A percentile compares a stretch with the other conserved stretches of the same genome.
Evolutionary conservation across 2,888 invertebrate species (phyloP).

Genomic region (Odontocolon sp.): DNA sequence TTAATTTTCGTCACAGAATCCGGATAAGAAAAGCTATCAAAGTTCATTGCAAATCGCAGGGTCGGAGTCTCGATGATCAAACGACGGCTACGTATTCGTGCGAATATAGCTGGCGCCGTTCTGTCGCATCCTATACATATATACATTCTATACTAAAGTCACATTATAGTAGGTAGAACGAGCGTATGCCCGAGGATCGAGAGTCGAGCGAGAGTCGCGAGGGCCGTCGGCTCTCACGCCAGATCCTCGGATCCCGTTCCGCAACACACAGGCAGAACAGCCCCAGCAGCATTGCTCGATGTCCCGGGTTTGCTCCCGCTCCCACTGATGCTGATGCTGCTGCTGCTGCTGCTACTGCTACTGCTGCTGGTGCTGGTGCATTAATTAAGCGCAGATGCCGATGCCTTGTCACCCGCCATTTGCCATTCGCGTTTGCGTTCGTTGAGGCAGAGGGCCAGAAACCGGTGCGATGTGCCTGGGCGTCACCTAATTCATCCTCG

Average conservation of each 20-base stretch:
- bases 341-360: constrained; percentile 39
- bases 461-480: constrained; percentile 62
- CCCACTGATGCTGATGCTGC: no score
- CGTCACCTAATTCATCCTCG: constrained; percentile 69
- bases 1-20: no score
- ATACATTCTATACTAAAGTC: constrained; percentile 29
- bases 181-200: constrained; percentile 30
- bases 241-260: constrained; percentile 51
- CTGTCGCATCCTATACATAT: constrained; percentile 75
- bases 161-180: constrained; percentile 36
- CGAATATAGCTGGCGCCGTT: constrained; percentile 76
- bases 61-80: constrained; percentile 54
- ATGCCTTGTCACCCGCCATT: constrained; percentile 73
- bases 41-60: constrained; percentile 41
- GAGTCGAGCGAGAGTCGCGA: constrained; percentile 36
- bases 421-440: constrained; percentile 68
- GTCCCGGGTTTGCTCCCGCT: constrained; percentile 42
- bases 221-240: constrained; percentile 54
- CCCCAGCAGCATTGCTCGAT: constrained; percentile 44
- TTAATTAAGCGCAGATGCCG: constrained; percentile 75
- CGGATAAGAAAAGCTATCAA: constrained; percentile 11
- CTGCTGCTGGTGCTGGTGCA: constrained; percentile 61
- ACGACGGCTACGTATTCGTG: no score
- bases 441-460: constrained; percentile 46
- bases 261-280: constrained; percentile 18